phyloP scores from a whole-genome alignment of 1,140 invertebrate genomes.

The Catajapyx aquilonaris region DNA sequence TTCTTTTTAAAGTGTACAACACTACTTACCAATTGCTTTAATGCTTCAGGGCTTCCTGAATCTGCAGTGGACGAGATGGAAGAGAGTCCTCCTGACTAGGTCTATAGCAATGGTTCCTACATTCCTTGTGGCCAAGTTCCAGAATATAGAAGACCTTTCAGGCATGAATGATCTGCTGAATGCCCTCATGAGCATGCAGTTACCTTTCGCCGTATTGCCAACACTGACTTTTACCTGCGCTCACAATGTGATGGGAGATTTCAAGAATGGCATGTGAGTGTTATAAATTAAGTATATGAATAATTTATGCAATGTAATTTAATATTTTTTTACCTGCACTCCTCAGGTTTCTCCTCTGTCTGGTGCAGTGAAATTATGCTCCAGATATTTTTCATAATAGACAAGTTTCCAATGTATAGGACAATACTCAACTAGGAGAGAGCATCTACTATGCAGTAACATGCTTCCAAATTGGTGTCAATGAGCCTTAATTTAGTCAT shows the following conservation, averaged over 20 bases:
- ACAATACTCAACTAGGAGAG: too few species aligned
- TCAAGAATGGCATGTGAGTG: slow-evolving; percentile 49
- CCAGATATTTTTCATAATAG: too few species aligned
- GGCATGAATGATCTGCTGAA: slow-evolving; percentile 79
- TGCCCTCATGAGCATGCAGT: slow-evolving; percentile 66
- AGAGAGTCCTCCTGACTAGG: slow-evolving; percentile 65
- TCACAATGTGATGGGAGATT: slow-evolving; percentile 59
- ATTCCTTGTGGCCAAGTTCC: slow-evolving; percentile 55
- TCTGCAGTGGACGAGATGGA: slow-evolving; percentile 71
- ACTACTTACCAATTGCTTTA: neutral
- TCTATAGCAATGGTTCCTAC: slow-evolving; percentile 75
- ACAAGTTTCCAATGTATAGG: too few species aligned
- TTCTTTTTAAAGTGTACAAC: neutral
- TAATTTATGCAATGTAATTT: too few species aligned
- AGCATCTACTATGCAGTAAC: too few species aligned
- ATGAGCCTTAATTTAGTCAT: too few species aligned
- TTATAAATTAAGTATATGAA: too few species aligned
- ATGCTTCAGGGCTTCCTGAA: slow-evolving; percentile 58
- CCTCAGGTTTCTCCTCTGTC: too few species aligned
- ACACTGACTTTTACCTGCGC: slow-evolving; percentile 74
- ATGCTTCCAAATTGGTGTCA: too few species aligned
- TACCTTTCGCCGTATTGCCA: slow-evolving; percentile 66
- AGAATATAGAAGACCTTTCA: slow-evolving; percentile 50
- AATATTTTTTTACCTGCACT: too few species aligned
- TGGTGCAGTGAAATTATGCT: too few species aligned